Base-by-base conservation (phyloP, 1,140 invertebrate species). In the Asbolus verrucosus region DNA sequence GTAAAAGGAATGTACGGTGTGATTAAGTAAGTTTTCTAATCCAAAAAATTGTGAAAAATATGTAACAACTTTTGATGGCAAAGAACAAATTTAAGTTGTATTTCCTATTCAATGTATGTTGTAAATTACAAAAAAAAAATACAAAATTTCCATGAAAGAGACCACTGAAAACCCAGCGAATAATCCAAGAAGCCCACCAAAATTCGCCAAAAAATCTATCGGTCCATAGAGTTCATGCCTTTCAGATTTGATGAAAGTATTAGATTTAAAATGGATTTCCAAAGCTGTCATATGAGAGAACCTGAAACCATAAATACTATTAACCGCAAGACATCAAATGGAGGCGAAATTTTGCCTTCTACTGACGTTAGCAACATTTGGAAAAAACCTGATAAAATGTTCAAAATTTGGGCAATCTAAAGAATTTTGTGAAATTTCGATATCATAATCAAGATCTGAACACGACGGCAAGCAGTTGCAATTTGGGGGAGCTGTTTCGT, bases 191-290 rank as follows among this genome's bases (percentile, higher is more conserved):
- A 89, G 80, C 54, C 88, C 88, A 2, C 89, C 89, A 67, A 86
- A 87, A 74, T 88, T 88, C 8, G 88, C 85, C 87, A 90, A 82
- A 72, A 89, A 86, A 67, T 88, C 88, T 0, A 87, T 87, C 18
- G 85, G 83, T 0, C 88, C 87, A 72, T 86, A 89, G 0, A 90
- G 77, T 75, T 89, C 87, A 0, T 85, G 88, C 2, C 87, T 82
- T 61, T 81, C 81, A 0, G 85, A 87, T 2, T 87, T 86, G 21
- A 88, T 89, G 67, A 89, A 89, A 69, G 88, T 85, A 18, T 84
- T 82, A 73, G 88, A 86, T 72, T 85, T 88, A 77, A 88, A 89
- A 78, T 86, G 82, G 69, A 87, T 79, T 81, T 82, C 75, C 54
- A 87, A 65, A 1, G 82, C 75, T 0, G 84, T 80, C 67, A 80